These are phyloP conservation scores for Cryptocheilus praepositus DNA, from an alignment of 2,888 invertebrate genomes.

Conservation along the genomic window DNA sequence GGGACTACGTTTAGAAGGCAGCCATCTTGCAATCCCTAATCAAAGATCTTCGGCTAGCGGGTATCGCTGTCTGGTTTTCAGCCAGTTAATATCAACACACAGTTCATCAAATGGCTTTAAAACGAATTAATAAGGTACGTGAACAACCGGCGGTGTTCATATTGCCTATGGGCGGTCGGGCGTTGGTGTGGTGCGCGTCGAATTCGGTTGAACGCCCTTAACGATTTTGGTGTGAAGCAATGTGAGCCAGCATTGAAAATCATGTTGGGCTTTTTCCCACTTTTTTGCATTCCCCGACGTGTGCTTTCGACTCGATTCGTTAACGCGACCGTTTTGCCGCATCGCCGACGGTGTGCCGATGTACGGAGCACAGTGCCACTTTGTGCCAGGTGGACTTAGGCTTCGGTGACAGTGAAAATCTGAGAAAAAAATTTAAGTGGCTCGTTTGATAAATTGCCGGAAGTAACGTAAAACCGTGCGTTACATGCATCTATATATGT, in stretches of 20 bases:
- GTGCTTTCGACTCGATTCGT: slow-evolving; percentile 41
- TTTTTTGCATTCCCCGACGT: slow-evolving; percentile 41
- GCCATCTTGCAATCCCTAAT: slow-evolving; percentile 92
- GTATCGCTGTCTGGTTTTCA: slow-evolving; percentile 89
- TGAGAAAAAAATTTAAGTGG: slow-evolving; percentile 56
- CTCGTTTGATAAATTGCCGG: slow-evolving; percentile 70
- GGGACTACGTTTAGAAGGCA: slow-evolving; percentile 86
- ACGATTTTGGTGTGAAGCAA: slow-evolving; percentile 80
- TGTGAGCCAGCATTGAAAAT: slow-evolving; percentile 81
- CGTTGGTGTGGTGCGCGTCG: slow-evolving; percentile 56
- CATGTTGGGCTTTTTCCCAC: slow-evolving; percentile 55
- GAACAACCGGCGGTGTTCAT: slow-evolving; percentile 66
- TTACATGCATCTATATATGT: slow-evolving; percentile 46
- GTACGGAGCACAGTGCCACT: slow-evolving; percentile 42
- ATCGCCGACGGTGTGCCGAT: slow-evolving; percentile 27
- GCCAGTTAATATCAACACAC: slow-evolving; percentile 82
- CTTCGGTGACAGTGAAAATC: slow-evolving; percentile 61
- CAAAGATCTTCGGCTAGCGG: slow-evolving; percentile 89
- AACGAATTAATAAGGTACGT: slow-evolving; percentile 97
- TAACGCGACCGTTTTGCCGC: slow-evolving; percentile 16
- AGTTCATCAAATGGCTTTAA: slow-evolving; percentile 88
- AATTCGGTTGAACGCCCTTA: slow-evolving; percentile 76
- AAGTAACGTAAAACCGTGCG: slow-evolving; percentile 73
- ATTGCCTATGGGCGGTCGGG: slow-evolving; percentile 39
- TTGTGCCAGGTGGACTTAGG: slow-evolving; percentile 48